Evolutionary conservation across 2,797 vertebrate species (phyloP).

Genomic region (Uromys caudimaculatus): DNA sequence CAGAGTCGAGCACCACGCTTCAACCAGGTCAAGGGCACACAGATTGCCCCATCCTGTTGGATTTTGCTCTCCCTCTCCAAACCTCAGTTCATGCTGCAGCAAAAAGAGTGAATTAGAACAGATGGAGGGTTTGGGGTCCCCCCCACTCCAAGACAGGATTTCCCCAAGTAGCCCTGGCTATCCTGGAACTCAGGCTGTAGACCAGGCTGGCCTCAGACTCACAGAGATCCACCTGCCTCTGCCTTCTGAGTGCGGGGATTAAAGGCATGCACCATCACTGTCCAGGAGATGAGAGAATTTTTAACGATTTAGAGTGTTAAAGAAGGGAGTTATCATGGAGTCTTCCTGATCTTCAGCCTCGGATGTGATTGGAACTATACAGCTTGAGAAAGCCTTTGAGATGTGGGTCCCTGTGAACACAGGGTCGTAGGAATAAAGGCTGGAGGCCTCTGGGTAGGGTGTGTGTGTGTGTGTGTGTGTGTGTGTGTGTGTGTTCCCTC

Average conservation of each 20-base stretch:
- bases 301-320: background rate
- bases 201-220: background rate
- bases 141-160: background rate
- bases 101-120: background rate
- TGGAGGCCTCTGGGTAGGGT: background rate
- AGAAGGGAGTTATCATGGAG: background rate
- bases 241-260: background rate
- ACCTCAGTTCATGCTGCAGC: conserved; percentile 46
- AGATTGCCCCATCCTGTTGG: background rate
- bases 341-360: background rate
- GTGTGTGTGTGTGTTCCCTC: background rate
- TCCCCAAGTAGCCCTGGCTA: background rate
- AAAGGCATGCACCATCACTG: background rate
- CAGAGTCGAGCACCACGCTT: background rate
- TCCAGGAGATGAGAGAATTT: background rate
- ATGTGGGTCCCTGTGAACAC: background rate
- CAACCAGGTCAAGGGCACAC: background rate
- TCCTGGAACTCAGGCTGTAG: background rate
- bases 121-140: background rate
- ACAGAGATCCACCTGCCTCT: background rate
- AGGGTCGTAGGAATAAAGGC: background rate
- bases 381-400: background rate
- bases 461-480: background rate
- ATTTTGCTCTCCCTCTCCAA: conserved; percentile 4
- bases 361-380: background rate